A percentile compares a stretch with the other conserved stretches of the same genome.
phyloP scores from a whole-genome alignment of 2,797 vertebrate species.

The Enteromius viviparus region DNA sequence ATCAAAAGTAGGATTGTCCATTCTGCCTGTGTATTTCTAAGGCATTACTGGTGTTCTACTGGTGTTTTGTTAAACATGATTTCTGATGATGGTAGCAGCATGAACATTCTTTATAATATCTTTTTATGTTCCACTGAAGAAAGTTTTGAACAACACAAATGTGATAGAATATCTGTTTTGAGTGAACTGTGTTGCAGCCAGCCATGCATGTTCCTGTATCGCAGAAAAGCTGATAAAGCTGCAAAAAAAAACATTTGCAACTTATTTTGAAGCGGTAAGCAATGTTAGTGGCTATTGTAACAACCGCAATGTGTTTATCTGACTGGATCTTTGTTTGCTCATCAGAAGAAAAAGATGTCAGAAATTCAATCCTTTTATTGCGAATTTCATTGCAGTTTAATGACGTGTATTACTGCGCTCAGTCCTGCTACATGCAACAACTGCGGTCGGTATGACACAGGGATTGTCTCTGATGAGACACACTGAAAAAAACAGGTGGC shows the following conservation, averaged over 20 bases:
- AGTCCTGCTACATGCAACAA: conserved; percentile 3
- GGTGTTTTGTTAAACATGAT: background rate
- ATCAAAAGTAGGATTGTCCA: background rate
- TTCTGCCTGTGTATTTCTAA: background rate
- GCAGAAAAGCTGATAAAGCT: background rate
- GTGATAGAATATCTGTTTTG: background rate
- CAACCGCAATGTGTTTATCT: conserved; percentile 8
- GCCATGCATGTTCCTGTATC: background rate
- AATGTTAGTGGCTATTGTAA: conserved; percentile 2
- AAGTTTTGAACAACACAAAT: background rate
- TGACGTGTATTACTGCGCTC: background rate
- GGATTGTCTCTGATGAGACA: conserved; percentile 9
- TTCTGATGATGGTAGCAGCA: background rate
- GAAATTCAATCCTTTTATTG: background rate
- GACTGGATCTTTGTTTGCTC: conserved; percentile 1
- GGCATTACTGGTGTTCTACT: background rate
- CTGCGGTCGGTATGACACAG: background rate
- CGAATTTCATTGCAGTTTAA: background rate
- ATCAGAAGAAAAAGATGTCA: conserved; percentile 2
- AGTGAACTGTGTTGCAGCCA: background rate
- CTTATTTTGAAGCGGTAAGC: background rate
- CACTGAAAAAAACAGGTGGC: background rate
- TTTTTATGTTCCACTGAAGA: background rate
- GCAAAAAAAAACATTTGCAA: background rate
- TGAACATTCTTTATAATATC: background rate